Base-by-base conservation (phyloP, 64 coral and sea anemone genomes). In the Acropora tenuis region DNA sequence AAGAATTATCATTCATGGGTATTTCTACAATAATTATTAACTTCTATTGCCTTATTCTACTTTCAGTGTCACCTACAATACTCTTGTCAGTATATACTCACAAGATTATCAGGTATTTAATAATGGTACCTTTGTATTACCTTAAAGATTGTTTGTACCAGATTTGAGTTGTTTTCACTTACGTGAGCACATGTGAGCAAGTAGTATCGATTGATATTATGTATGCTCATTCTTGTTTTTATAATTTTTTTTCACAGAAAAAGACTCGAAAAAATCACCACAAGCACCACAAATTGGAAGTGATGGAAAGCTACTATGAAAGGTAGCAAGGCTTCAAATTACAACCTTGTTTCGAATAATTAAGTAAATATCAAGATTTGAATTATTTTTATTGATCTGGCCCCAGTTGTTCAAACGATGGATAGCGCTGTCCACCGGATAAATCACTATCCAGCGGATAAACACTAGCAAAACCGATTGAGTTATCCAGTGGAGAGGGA, bases 41-140 rank as follows among this genome's bases (percentile, higher is more conserved):
- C 60, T 63, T 13, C 16, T 12, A 59, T n/a, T 60, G 17, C 1
- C 2, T 59, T 86, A 2, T 86, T 76, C 76, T 47, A 50, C 90
- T 77, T 78, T 47, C 78, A 98, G 96, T 17, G 96, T 98, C 6
- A 95, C 93, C 4, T 95, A 95, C 47, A 95, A 98, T 78, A 95
- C 93, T 8, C 90, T 98, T 75, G 89, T 98, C 65, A 98, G 96
- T 82, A 95, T 98, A 60, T 98, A 98, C 50, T 95, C 96, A 45
- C 96, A 98, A 71, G 96, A 98, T 77, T 98, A 95, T 76, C 96
- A 98, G 93, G 96, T 98, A 78, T 76, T 30, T 8, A 75, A 74
- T 20, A 86, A 10, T 75, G 19, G 19, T 47, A n/a, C 68, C 40
- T 71, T 71, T 71, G 13, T 40, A 13, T 13, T 8, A 12, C 11